Base-by-base conservation (phyloP, 1,140 invertebrate genomes). In the Xylocopa sonorina region DNA sequence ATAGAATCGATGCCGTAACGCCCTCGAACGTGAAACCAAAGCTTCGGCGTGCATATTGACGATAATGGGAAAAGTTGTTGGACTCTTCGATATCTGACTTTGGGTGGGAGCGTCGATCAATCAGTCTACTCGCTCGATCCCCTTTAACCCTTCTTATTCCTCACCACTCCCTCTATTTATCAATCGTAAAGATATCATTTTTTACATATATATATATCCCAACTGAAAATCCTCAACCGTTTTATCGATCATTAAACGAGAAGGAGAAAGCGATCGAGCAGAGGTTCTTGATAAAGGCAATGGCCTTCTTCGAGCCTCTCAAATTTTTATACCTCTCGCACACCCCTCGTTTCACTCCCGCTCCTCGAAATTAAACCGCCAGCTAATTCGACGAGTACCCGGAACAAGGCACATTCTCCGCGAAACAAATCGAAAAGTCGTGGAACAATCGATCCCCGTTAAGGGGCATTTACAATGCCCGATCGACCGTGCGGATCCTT, bases 41-140 rank as follows among this genome's bases (percentile, higher is more conserved):
- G 84, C 77, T 80, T 71, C 68, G 83, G 83, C 81, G 87, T 89
- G 89, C 88, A 91, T 90, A 91, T 91, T 90, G 89, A 86, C 86
- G 84, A 84, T 92, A 91, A 92, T 91, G 90, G 90, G 87, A 78
- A 91, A 92, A 91, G 88, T 92, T 91, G 75, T 58, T 82, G 38
- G 81, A 84, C 85, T 88, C 87, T 86, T 88, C 85, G 87, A 87
- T 88, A 85, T 86, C 84, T 86, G 87, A 89, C 87, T 87, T 78
- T 38, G 67, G 80, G 72, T 79, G 51, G 60, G 82, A 67, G 84
- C 88, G 87, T 91, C 91, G 89, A 92, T 91, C 91, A 90, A 89
- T 90, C 89, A 87, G 84, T 88, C 87, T 87, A 81, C 81, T 75
- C 73, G 82, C 50, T 66, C 57, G 53, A 75, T 58, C 18, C 27